A percentile compares a stretch with the other conserved stretches of the same genome.
These are phyloP conservation scores for Pelusios castaneus DNA, from an alignment of 2,113 vertebrate species.

Conservation along the genomic window DNA sequence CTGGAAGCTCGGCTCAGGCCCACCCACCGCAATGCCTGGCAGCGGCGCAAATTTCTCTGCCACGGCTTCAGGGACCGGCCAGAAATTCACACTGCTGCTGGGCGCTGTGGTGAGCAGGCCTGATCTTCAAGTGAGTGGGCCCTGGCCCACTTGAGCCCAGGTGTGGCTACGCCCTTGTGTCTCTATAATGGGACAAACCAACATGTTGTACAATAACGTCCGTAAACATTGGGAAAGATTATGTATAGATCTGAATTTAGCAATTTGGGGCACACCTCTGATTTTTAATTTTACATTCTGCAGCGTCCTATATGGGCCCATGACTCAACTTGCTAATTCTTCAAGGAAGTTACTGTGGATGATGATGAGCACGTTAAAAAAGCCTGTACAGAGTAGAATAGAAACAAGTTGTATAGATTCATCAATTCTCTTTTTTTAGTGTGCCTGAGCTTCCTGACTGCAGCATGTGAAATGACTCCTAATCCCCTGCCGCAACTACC, in stretches of 20 bases:
- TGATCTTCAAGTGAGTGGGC: too few relatives aligned
- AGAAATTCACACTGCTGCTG: too few relatives aligned
- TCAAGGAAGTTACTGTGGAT: slow-evolving; percentile 8
- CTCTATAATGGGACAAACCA: not conserved
- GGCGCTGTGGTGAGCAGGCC: too few relatives aligned
- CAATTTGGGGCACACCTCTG: not conserved
- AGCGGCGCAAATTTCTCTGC: too few relatives aligned
- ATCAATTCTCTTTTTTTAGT: slow-evolving; percentile 30
- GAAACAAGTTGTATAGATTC: slow-evolving; percentile 20
- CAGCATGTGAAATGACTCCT: not conserved
- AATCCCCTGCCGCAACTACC: slow-evolving; percentile 35
- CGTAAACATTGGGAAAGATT: not conserved
- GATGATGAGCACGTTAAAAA: not conserved
- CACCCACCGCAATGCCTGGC: too few relatives aligned
- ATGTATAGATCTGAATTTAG: not conserved
- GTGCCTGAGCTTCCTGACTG: slow-evolving; percentile 23
- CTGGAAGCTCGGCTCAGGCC: too few relatives aligned
- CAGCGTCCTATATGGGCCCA: slow-evolving; percentile 42
- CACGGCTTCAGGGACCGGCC: too few relatives aligned
- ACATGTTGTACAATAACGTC: slow-evolving; percentile 6
- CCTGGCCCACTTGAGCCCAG: too few relatives aligned
- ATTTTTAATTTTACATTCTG: slow-evolving; percentile 32
- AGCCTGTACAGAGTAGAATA: not conserved
- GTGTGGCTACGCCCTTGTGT: too few relatives aligned
- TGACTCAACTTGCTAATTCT: slow-evolving; percentile 39